These are phyloP conservation scores for Ormyrus thymus DNA, from an alignment of 2,888 invertebrate species.

Conservation along the genomic window DNA sequence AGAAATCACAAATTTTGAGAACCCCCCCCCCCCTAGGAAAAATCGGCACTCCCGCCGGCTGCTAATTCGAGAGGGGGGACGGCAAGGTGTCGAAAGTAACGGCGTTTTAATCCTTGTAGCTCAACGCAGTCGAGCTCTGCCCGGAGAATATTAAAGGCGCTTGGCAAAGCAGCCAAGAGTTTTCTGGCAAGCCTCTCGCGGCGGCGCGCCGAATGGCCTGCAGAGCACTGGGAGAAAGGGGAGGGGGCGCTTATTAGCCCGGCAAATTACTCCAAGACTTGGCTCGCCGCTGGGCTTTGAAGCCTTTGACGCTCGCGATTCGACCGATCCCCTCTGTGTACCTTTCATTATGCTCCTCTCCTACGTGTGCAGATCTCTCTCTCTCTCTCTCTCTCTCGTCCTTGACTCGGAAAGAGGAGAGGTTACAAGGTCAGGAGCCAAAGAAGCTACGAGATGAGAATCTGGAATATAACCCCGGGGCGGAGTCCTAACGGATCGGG, in stretches of 20 bases:
- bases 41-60: too few species aligned
- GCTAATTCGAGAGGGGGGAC: neutral
- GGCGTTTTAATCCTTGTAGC: constrained; percentile 34
- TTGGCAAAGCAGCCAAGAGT: constrained; percentile 62
- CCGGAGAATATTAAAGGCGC: constrained; percentile 56
- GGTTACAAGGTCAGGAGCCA: too few species aligned
- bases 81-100: constrained; percentile 33
- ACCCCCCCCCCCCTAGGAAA: too few species aligned
- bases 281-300: constrained; percentile 43
- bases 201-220: too few species aligned
- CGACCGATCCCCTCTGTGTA: neutral
- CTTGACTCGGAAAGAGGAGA: neutral
- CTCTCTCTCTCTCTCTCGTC: neutral
- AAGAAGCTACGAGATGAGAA: too few species aligned
- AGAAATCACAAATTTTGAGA: too few species aligned
- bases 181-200: constrained; percentile 46
- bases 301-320: constrained; percentile 50
- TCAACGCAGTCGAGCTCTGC: neutral
- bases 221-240: too few species aligned
- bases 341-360: constrained; percentile 10
- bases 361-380: neutral
- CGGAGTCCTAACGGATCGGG: too few species aligned
- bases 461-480: too few species aligned
- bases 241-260: too few species aligned
- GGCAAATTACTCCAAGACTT: too few species aligned